A percentile compares a stretch with the other conserved stretches of the same genome.
phyloP scores from a whole-genome alignment of 2,888 invertebrate genomes.

The Hirtodrosophila alboralis region DNA sequence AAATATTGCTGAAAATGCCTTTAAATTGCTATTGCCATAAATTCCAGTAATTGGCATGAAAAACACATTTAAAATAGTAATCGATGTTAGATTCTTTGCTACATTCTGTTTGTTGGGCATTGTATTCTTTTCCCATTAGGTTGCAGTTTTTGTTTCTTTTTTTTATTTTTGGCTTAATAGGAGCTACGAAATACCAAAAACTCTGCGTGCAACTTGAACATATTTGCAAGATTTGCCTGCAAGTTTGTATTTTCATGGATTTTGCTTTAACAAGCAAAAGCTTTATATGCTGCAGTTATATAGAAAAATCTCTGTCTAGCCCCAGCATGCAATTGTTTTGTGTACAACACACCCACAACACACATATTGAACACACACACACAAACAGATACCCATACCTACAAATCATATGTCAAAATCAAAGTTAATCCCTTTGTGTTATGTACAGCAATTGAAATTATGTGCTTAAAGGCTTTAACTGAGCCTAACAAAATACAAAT shows the following conservation, averaged over 20 bases:
- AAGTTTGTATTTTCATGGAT: constrained; percentile 10
- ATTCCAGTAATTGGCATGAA: neutral
- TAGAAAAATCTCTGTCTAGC: constrained; percentile 18
- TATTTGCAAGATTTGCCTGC: constrained; percentile 12
- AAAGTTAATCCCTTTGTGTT: constrained; percentile 80
- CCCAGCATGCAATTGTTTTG: constrained; percentile 21
- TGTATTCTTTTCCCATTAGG: neutral
- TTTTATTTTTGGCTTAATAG: neutral
- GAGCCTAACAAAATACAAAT: constrained; percentile 65
- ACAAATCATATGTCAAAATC: constrained; percentile 76
- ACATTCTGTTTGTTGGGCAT: neutral
- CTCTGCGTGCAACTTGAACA: constrained; percentile 34
- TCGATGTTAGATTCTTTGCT: neutral
- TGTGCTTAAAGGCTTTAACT: constrained; percentile 75
- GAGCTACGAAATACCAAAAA: constrained; percentile 8
- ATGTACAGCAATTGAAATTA: constrained; percentile 78
- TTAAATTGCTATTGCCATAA: constrained; percentile 22
- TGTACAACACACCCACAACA: constrained; percentile 14
- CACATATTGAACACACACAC: constrained; percentile 7
- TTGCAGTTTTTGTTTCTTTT: neutral
- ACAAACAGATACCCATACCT: constrained; percentile 14
- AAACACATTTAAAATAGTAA: neutral
- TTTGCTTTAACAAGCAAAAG: constrained; percentile 12
- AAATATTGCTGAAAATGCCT: neutral
- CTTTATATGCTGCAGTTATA: constrained; percentile 27